A percentile compares a stretch with the other conserved stretches of the same genome.
Conservation (phyloP, 1,140 invertebrate species). For the Ectropis grisescens region DNA sequence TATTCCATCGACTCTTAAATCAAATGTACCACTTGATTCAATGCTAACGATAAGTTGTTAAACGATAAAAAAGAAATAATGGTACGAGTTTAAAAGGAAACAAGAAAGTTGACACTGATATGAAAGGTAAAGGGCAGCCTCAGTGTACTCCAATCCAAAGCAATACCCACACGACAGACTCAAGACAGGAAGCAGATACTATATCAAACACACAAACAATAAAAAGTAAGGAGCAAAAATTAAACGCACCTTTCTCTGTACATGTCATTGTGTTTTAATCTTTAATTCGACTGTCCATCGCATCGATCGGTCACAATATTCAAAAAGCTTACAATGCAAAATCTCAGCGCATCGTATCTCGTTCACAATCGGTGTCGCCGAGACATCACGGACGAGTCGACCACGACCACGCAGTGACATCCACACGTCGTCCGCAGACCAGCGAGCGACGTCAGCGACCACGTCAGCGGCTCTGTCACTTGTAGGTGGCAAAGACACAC, state of each 20-base stretch:
- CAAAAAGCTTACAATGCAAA: conserved; percentile 31
- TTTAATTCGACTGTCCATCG: conserved; percentile 29
- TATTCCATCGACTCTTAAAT: conserved; percentile 3
- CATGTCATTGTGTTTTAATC: conserved; percentile 1
- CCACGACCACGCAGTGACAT: no score
- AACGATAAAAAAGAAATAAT: no score
- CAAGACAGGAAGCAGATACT: no score
- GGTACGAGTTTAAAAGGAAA: no score
- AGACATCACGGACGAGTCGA: conserved; percentile 6
- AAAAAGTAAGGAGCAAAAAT: background rate
- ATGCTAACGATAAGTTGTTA: no score
- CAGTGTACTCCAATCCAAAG: no score
- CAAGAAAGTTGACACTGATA: no score
- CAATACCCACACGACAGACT: no score
- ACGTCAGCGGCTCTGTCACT: conserved; percentile 25
- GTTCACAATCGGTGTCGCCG: conserved; percentile 33
- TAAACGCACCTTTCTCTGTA: background rate
- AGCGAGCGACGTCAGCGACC: conserved; percentile 32
- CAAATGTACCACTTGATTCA: no score
- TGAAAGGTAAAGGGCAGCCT: no score
- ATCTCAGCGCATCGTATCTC: conserved; percentile 34
- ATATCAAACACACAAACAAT: no score
- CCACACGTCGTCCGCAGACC: no score
- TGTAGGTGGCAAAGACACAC: conserved; percentile 25
- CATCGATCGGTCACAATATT: conserved; percentile 21